Evolutionary conservation across 2,113 vertebrate genomes (phyloP).

Genomic region (Phrynocephalus versicolor): DNA sequence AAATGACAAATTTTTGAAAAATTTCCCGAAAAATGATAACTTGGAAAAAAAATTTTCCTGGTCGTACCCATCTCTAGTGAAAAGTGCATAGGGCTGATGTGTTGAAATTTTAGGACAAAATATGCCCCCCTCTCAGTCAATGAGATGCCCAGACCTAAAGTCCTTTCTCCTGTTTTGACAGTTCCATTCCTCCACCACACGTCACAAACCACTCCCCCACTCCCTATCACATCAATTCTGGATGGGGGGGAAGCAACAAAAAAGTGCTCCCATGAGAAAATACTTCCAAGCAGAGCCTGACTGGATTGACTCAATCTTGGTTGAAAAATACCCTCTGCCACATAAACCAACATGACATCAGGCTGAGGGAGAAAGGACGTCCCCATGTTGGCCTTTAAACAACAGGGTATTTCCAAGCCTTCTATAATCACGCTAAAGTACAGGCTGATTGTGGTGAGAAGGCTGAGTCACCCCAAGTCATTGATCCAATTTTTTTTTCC

Average conservation of each 20-base stretch:
- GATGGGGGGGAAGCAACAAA: not conserved
- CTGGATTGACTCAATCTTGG: conserved; percentile 58
- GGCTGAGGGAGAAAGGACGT: conserved; percentile 54
- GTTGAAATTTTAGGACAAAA: not conserved
- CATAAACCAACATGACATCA: conserved; percentile 64
- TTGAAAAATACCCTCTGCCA: conserved; percentile 49
- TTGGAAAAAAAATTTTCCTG: no score
- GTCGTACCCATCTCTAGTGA: no score
- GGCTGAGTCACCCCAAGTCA: conserved; percentile 15
- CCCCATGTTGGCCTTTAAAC: conserved; percentile 49
- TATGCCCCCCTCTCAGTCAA: no score
- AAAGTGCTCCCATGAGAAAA: conserved; percentile 37
- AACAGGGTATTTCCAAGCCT: conserved; percentile 60
- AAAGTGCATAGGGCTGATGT: not conserved
- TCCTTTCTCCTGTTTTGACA: no score
- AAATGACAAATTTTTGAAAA: no score
- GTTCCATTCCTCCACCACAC: not conserved
- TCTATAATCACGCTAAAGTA: conserved; percentile 60
- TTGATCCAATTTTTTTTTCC: conserved; percentile 68
- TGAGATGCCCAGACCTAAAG: no score
- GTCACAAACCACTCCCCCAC: not conserved
- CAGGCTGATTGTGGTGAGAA: conserved; percentile 51
- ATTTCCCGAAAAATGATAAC: no score
- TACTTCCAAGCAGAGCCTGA: conserved; percentile 55
- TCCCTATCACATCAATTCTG: not conserved